Evolutionary conservation across 2,797 vertebrate species (phyloP), one percentile per base, ranked within the genome.

Genomic region (Propithecus deckenii): DNA sequence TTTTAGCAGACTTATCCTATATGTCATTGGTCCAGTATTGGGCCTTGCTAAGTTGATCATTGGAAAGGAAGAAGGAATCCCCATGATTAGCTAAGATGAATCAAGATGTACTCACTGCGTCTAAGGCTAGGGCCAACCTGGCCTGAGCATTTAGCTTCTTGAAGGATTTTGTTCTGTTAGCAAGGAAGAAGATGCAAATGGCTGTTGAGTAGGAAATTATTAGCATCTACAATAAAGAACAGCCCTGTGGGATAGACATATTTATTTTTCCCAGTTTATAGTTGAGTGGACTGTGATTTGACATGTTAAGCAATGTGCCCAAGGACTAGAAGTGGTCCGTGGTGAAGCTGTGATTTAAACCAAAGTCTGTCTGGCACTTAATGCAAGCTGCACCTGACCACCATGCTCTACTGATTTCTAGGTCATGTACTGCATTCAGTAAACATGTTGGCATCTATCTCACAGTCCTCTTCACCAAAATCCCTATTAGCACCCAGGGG

Each of bases 181-280:
- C 32, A 69, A 92, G 46, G 18, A 63, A 86, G 48, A 57, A 25
- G 12, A 50, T 72, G 22, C 7, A 28, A 87, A 67, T 72, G 41
- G 14, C 35, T 38, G 1, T 50, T 67, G 50, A 14, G 59, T n/a
- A 69, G 15, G 5, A 5, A 69, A 9, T 88, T 81, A 63, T 46
- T 91, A 52, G 25, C 28, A 57, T 78, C 79, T 86, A 28, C 30
- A 59, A 59, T 35, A 83, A 17, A 61, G 55, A 84, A 78, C 38
- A 78, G 30, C 28, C 25, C 52, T 41, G 4, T 61, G 32, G 67
- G 13, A 22, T 20, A 50, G 8, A 41, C 4, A 23, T 43, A 43
- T 30, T 46, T 65, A 74, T n/a, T 94, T 10, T 5, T 7, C 30
- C 48, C 55, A 79, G 4, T 14, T 38, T 50, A 0, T 32, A 61